Percentiles rank a stretch among this genome's conserved stretches.
phyloP scores from a whole-genome alignment of 2,888 invertebrate species.

The Ophion ellenae region DNA sequence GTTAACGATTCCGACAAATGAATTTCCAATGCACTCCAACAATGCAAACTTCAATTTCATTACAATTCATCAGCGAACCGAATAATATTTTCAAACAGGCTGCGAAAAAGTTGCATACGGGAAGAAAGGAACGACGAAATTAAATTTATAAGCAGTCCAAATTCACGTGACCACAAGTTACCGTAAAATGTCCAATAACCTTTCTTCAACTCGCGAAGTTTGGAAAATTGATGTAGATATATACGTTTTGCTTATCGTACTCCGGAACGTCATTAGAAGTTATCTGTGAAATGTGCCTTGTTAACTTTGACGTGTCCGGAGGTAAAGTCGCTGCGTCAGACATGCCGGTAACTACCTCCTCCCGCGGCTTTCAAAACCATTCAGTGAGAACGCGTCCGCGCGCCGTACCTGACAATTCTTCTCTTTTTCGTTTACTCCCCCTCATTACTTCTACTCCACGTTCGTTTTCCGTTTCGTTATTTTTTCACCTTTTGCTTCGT shows the following conservation, averaged over 20 bases:
- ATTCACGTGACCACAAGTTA: no score
- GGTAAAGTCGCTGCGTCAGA: slow-evolving; percentile 71
- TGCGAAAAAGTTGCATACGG: background rate
- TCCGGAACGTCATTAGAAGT: slow-evolving; percentile 68
- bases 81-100: background rate
- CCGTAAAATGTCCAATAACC: no score
- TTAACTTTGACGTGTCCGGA: slow-evolving; percentile 70
- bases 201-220: background rate
- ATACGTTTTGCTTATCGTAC: slow-evolving; percentile 35
- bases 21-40: no score
- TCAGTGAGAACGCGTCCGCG: slow-evolving; percentile 44
- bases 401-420: slow-evolving; percentile 52
- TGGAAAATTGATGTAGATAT: background rate
- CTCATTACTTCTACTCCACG: slow-evolving; percentile 50
- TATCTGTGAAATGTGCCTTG: slow-evolving; percentile 72
- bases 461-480: slow-evolving; percentile 23
- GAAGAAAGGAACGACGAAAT: no score
- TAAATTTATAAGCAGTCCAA: no score
- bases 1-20: no score
- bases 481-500: background rate
- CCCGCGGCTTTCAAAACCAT: slow-evolving; percentile 59
- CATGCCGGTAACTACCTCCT: slow-evolving; percentile 66
- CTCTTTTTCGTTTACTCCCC: slow-evolving; percentile 44
- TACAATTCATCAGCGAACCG: no score
- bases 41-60: no score